Base-by-base conservation (phyloP, 2,113 vertebrate species). In the Thalassarche chlororhynchos region DNA sequence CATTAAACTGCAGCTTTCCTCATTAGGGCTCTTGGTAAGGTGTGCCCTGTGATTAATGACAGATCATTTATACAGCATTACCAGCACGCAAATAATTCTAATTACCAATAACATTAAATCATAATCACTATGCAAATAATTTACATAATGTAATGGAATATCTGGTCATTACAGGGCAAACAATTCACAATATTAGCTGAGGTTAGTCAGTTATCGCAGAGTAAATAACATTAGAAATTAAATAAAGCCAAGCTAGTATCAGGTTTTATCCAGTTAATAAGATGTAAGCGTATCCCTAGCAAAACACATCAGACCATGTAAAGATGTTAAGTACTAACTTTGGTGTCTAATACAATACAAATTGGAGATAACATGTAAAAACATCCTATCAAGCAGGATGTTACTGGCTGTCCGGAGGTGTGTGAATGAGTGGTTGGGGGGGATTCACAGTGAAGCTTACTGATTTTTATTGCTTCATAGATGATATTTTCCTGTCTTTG, bases 121-220 rank as follows among this genome's bases (percentile, higher is more conserved):
- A 68, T 90, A 96, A 98, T 98, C 97, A 97, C 93, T 96, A 97
- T 94, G 95, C 96, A 98, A 98, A 98, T 96, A 93, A 98, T 96
- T 97, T 98, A 95, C 91, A 94, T 97, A 98, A 96, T 94, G 89
- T 89, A 97, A 97, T 95, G 66, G 96, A 96, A 96, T 97, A 90
- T 77, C 68, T 97, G 97, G 95, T 91, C 97, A 96, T 98, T 97
- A 94, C 66, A 97, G 89, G 86, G 87, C 95, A 97, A 97, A 97
- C 89, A 93, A 98, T 94, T 96, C 94, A 85, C 84, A 83, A n/a
- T 89, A 94, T 96, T 98, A 98, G 96, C 96, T 93, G 95, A 93
- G 96, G 97, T 97, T 93, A 97, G 94, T 92, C 87, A 86, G 86
- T 96, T 96, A 98, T 93, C n/a, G 0, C 58, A 94, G 86, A 97